Conservation (phyloP, 2,888 invertebrate genomes). For the Zele albiditarsus region DNA sequence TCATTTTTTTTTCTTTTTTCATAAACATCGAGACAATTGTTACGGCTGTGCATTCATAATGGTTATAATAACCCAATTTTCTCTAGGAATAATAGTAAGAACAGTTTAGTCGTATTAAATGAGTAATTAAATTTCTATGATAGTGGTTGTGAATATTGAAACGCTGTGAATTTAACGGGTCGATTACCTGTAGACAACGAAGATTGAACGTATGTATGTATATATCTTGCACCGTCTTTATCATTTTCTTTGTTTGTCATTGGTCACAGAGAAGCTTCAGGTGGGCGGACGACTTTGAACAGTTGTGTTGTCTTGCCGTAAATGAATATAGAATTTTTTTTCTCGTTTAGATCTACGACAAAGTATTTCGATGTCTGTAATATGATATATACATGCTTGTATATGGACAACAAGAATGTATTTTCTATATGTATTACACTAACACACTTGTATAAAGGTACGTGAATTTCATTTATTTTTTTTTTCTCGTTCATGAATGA, state of each 20-base stretch:
- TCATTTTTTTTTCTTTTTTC: neutral
- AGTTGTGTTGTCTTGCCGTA: neutral
- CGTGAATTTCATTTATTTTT: neutral
- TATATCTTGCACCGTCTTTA: neutral
- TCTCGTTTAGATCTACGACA: neutral
- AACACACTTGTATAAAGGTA: neutral
- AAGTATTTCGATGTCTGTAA: slow-evolving; percentile 1
- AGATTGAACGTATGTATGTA: neutral
- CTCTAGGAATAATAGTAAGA: neutral
- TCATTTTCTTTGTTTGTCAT: neutral
- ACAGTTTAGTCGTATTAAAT: neutral
- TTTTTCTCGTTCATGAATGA: neutral
- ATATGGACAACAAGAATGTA: neutral
- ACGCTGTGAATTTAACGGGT: neutral
- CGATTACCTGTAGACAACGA: neutral
- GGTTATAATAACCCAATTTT: neutral
- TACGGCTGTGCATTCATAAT: neutral
- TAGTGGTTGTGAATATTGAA: neutral
- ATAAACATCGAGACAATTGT: neutral
- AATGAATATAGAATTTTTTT: slow-evolving; percentile 4
- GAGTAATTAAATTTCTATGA: neutral
- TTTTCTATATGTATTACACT: neutral
- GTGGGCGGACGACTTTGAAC: slow-evolving; percentile 10
- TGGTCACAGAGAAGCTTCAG: neutral
- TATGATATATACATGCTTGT: neutral